Base-by-base conservation (phyloP, 2,797 vertebrate species). In the Clamator glandarius region DNA sequence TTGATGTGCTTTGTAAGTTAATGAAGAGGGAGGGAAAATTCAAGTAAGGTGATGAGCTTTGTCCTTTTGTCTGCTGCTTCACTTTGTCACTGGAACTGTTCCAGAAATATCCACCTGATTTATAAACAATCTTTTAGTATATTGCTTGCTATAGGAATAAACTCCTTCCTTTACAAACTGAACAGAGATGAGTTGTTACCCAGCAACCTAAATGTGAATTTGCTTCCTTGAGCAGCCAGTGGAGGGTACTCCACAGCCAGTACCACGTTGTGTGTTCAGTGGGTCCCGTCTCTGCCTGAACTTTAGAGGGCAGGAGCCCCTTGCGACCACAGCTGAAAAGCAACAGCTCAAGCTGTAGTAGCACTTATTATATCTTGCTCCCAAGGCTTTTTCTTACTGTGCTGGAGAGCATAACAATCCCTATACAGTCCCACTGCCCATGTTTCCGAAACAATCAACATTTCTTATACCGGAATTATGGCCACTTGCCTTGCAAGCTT, bases 261-360 rank as follows among this genome's bases (percentile, higher is more conserved):
- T 51, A 63, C 19, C 57, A 4, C 23, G 12, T 25, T 5, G 1
- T 0, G 0, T 50, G 46, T 50, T n/a, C 14, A 15, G 20, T 3
- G 8, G 29, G 21, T 72, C 29, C 35, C 6, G 0, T 31, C 54
- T 33, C 18, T 54, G 51, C 31, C 42, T 1, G 4, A 6, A 31
- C 28, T 35, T 58, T 15, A 16, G 41, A 39, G 41, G 55, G 16
- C 28, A 55, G 33, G 19, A 62, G 17, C 21, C 51, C 42, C 48
- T 59, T 63, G 19, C 6, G 3, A 44, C 39, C 15, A 5, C 54
- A 48, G 12, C 62, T 74, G 57, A 17, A 55, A 72, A 81, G 29
- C 23, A 39, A 9, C 58, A 58, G 24, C 16, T 62, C 36, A 33
- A 15, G 14, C 52, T 5, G 2, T 11, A 55, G 58, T 28, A 51